Conservation (phyloP, 2,888 invertebrate species). For the Callyntrura sp. region DNA sequence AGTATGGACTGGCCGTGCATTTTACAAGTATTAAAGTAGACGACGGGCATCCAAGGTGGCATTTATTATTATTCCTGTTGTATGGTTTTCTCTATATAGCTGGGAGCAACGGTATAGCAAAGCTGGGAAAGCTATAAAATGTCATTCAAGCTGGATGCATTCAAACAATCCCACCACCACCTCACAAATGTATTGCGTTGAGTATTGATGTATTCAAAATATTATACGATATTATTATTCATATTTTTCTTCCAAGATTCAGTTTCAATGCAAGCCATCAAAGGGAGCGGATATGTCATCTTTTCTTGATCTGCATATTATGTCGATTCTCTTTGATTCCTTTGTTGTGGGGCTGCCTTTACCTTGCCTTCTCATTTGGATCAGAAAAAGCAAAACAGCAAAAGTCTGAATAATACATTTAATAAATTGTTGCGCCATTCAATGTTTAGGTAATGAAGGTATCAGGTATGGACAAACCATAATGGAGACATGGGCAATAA, state of each 20-base stretch:
- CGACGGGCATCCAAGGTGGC: conserved; percentile 57
- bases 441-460: too few relatives aligned
- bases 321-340: conserved; percentile 41
- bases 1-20: neutral
- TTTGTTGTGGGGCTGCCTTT: conserved; percentile 25
- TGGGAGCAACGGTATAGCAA: neutral
- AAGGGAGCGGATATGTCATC: conserved; percentile 71
- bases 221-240: conserved; percentile 26
- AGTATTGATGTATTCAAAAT: neutral
- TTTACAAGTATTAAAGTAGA: neutral
- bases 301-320: conserved; percentile 43
- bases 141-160: conserved; percentile 23
- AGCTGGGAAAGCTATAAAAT: conserved; percentile 1
- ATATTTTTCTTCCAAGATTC: conserved; percentile 30
- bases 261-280: neutral
- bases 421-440: neutral
- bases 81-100: conserved; percentile 7
- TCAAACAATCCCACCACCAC: neutral
- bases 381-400: conserved; percentile 53
- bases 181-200: neutral
- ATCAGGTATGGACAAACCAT: too few relatives aligned
- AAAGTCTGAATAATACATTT: too few relatives aligned
- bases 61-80: neutral
- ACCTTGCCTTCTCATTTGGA: conserved; percentile 64
- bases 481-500: too few relatives aligned